Evolutionary conservation across 2,113 vertebrate genomes (phyloP).

Genomic region (Erythrocercus mccallii): DNA sequence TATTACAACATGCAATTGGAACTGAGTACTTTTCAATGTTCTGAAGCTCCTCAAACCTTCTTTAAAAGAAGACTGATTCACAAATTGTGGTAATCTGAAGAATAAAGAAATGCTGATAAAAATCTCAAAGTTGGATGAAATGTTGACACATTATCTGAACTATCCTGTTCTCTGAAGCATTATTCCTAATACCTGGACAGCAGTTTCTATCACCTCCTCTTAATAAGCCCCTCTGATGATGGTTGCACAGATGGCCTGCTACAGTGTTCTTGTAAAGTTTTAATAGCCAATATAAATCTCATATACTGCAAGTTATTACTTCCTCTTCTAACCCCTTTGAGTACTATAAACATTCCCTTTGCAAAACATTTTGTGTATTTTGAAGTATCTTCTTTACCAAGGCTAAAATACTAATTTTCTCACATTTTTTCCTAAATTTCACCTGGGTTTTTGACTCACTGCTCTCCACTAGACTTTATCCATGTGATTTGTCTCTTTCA

Average conservation of each 20-base stretch:
- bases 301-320: neutral
- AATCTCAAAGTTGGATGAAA: neutral
- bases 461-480: neutral
- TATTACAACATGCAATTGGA: neutral
- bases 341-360: neutral
- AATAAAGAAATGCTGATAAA: neutral
- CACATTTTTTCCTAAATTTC: neutral
- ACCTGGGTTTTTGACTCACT: neutral
- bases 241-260: neutral
- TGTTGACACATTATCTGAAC: neutral
- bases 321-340: neutral
- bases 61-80: neutral
- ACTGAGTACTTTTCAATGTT: neutral
- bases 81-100: neutral
- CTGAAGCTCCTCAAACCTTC: neutral
- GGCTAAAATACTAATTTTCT: neutral
- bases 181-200: neutral
- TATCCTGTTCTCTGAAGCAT: neutral
- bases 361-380: neutral
- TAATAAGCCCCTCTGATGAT: neutral
- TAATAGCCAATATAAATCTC: neutral
- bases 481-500: neutral
- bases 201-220: neutral
- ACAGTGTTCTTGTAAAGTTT: neutral
- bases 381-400: neutral